These are phyloP conservation scores for Butorides virescens DNA, from an alignment of 2,113 vertebrate genomes.

Conservation along the genomic window DNA sequence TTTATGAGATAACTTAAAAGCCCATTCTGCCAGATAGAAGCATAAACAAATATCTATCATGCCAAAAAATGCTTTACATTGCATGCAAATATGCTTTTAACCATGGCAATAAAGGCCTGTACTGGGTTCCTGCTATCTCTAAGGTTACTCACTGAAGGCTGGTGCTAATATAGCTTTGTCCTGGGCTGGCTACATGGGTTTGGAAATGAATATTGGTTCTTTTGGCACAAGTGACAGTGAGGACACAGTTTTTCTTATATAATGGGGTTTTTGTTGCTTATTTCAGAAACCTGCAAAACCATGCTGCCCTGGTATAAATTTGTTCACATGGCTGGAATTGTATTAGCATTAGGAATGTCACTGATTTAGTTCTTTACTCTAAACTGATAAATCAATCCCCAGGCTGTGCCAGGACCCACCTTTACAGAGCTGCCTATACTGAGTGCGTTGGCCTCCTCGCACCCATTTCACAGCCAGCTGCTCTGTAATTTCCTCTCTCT, in stretches of 20 bases:
- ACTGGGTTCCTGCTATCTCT: neutral
- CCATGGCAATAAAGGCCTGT: neutral
- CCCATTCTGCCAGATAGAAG: neutral
- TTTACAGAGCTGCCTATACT: neutral
- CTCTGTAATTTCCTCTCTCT: neutral
- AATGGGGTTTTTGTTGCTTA: neutral
- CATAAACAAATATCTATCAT: neutral
- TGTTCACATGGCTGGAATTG: neutral
- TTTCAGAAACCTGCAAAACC: neutral
- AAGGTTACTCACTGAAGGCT: neutral
- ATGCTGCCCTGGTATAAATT: neutral
- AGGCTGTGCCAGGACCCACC: neutral
- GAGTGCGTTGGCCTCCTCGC: neutral
- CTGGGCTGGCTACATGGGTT: neutral
- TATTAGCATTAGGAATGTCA: neutral
- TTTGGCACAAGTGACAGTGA: neutral
- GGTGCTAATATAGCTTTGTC: neutral
- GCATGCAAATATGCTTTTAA: neutral
- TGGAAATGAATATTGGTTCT: neutral
- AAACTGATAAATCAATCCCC: neutral
- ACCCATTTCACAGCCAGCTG: neutral
- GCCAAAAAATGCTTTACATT: neutral
- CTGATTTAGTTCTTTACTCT: neutral
- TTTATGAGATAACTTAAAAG: slow-evolving; percentile 15
- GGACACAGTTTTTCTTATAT: neutral